Evolutionary conservation across 2,888 invertebrate species (phyloP).

Genomic region (Tethea ocularis): DNA sequence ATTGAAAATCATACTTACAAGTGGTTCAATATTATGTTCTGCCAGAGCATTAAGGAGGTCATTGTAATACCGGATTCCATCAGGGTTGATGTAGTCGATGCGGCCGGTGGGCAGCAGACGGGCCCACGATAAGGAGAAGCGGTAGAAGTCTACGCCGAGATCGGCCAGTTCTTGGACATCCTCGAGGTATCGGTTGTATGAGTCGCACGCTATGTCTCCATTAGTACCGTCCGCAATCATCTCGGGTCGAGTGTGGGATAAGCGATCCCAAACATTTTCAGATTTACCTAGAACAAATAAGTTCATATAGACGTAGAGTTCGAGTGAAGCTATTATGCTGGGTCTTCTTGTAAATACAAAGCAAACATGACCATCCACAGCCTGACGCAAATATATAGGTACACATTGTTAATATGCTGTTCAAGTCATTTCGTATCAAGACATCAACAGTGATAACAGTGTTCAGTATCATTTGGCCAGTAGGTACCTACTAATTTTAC

Average conservation of each 20-base stretch:
- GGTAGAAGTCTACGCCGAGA: slow-evolving; percentile 83
- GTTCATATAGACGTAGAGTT: too few relatives aligned
- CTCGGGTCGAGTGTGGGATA: slow-evolving; percentile 80
- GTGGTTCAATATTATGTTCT: slow-evolving; percentile 85
- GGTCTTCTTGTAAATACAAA: too few relatives aligned
- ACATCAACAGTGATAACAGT: too few relatives aligned
- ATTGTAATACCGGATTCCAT: slow-evolving; percentile 87
- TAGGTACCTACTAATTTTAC: too few relatives aligned
- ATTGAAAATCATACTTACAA: slow-evolving; percentile 57
- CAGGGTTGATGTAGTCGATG: slow-evolving; percentile 78
- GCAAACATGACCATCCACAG: too few relatives aligned
- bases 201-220: slow-evolving; percentile 88
- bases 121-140: slow-evolving; percentile 86
- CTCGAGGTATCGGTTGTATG: slow-evolving; percentile 86
- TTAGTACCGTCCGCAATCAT: slow-evolving; percentile 84
- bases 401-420: too few relatives aligned
- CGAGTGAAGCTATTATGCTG: too few relatives aligned
- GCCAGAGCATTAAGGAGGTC: slow-evolving; percentile 85
- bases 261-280: slow-evolving; percentile 86
- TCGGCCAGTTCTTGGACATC: slow-evolving; percentile 79
- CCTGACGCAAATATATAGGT: too few relatives aligned
- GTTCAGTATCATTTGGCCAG: too few relatives aligned
- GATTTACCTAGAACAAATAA: slow-evolving; percentile 82
- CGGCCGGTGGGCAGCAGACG: slow-evolving; percentile 86
- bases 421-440: too few relatives aligned